phyloP scores from a whole-genome alignment of 92 coral and sea anemone genomes.

The Parazoanthus darwini region DNA sequence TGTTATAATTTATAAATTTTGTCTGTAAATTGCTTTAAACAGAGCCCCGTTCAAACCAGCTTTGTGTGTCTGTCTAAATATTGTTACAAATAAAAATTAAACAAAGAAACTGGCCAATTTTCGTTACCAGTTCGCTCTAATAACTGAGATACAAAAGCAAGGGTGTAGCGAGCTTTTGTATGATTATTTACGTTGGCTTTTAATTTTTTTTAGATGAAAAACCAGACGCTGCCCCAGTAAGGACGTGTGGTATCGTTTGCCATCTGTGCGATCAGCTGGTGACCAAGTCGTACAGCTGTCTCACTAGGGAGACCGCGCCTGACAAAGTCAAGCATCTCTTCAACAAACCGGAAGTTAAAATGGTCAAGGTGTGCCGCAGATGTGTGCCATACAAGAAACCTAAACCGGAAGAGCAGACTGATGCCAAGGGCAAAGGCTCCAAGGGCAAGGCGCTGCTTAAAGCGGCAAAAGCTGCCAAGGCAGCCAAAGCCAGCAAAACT shows the following conservation, averaged over 20 bases:
- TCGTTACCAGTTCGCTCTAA: no score
- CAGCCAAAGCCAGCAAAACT: not conserved
- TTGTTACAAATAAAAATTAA: no score
- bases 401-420: conserved; percentile 50
- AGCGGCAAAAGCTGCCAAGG: conserved; percentile 35
- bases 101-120: no score
- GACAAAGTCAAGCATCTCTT: conserved; percentile 82
- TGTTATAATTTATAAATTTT: no score
- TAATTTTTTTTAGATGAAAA: conserved; percentile 56
- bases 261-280: conserved; percentile 83
- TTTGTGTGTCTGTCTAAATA: no score
- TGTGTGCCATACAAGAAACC: conserved; percentile 98
- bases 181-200: not conserved
- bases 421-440: conserved; percentile 31
- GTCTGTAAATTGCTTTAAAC: no score
- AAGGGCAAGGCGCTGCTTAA: conserved; percentile 38
- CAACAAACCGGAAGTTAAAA: conserved; percentile 70
- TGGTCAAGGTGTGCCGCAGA: conserved; percentile 92
- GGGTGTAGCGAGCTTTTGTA: not conserved
- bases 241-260: conserved; percentile 92
- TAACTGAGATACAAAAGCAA: no score
- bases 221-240: conserved; percentile 41
- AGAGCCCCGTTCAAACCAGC: no score
- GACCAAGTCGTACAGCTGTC: conserved; percentile 96
- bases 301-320: conserved; percentile 88